Base-by-base conservation (phyloP, 2,888 invertebrate genomes). In the Achlya flavicornis region DNA sequence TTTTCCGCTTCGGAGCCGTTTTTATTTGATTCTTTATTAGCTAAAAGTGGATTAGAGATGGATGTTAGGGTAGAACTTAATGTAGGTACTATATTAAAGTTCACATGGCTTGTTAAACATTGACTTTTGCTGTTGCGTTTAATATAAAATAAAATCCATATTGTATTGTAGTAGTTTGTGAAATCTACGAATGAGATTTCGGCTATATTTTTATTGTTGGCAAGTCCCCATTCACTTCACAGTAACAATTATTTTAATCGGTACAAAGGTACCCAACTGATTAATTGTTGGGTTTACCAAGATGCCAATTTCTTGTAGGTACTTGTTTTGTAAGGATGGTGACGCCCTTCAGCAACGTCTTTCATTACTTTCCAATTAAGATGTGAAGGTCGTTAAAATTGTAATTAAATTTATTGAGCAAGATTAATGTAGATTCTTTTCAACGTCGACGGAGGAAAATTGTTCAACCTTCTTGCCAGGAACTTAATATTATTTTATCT, bases 211-310 rank as follows among this genome's bases (percentile, higher is more conserved):
- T 41, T 41, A 41, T 41, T 41, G 7, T 41, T 41, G 11, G 10
- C 41, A 10, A 41, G 10, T 10, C 11, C 41, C 41, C 3, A 10
- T 10, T 41, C 10, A 11, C 41, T 41, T 41, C 11, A 43, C 43
- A 14, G 43, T 43, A 43, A 43, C 3, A 8, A 41, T 41, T 8
- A 41, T 41, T 35, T 41, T 41, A 41, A 8, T 41, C 41, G 0
- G 41, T 8, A 10, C 26, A 26, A 26, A 1, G 26, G 26, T 2
- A 26, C 26, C 4, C 43, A 6, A 14, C n/a, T n/a, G n/a, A 7
- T 46, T 46, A 7, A n/a, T 14, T 90, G 92, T 90, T 91, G 89
- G 91, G 91, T 90, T 87, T 75, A 75, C 73, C 72, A 68, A 67
- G 73, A 75, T 77, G 75, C 76, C 75, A 80, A 75, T 79, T 76